Percentiles rank a stretch among this genome's conserved stretches.
These are phyloP conservation scores for Physella acuta DNA, from an alignment of 1,140 invertebrate genomes.

Conservation along the genomic window DNA sequence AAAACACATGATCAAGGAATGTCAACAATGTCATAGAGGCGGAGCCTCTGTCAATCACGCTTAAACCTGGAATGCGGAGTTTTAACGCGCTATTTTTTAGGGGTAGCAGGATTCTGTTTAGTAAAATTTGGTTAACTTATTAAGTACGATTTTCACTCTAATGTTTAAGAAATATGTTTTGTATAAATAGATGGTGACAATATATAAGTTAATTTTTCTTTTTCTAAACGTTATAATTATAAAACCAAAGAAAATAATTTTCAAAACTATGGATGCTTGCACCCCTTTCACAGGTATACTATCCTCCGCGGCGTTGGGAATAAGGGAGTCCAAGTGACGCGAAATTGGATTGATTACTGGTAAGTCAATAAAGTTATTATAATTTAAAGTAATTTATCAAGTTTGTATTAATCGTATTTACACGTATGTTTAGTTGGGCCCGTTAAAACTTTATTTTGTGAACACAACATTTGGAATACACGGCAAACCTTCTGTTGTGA, in stretches of 20 bases:
- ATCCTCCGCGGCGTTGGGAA: slow-evolving; percentile 21
- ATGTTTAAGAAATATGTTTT: no score
- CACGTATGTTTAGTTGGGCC: neutral
- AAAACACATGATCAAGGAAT: slow-evolving; percentile 52
- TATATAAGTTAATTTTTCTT: no score
- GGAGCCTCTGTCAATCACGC: slow-evolving; percentile 51
- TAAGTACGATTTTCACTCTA: no score
- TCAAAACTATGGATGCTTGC: no score
- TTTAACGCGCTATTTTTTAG: slow-evolving; percentile 16
- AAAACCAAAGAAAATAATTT: no score
- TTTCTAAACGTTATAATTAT: no score
- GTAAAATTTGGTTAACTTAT: no score
- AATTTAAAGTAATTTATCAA: slow-evolving; percentile 5
- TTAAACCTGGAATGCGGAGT: slow-evolving; percentile 40
- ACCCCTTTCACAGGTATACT: slow-evolving; percentile 20
- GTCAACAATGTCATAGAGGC: slow-evolving; percentile 52
- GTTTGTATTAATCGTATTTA: slow-evolving; percentile 8
- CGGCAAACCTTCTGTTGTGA: neutral
- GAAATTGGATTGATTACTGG: slow-evolving; percentile 8
- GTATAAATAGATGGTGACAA: no score
- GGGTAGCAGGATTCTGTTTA: slow-evolving; percentile 16
- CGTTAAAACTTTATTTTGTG: neutral
- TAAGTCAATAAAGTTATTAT: slow-evolving; percentile 21
- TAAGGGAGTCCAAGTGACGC: slow-evolving; percentile 20
- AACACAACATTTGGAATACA: neutral